Base-by-base conservation (phyloP, 2,888 invertebrate species). In the Leptothorax acervorum region DNA sequence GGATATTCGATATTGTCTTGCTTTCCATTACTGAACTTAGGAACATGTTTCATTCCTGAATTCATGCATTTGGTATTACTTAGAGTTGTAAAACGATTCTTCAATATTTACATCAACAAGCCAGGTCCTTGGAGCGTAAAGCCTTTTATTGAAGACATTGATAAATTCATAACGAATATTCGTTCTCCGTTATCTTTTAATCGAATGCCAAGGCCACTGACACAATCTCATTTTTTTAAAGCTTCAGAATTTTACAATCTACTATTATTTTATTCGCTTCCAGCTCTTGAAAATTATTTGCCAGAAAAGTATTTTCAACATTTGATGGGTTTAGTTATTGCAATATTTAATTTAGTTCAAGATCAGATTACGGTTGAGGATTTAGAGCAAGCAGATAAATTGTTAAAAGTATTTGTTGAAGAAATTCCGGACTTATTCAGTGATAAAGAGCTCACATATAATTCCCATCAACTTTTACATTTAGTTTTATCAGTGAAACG, bases 31-130 rank as follows among this genome's bases (percentile, higher is more conserved):
- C 35, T 35, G 5, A 42, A 42, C 28, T 9, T 65, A 11, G 42
- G 63, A 23, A 65, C 63, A n/a, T 65, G 63, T 65, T 11, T 65
- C 3, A 11, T 65, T 23, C 63, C 63, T 12, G 39, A 65, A 9
- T 65, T 42, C 12, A 65, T 65, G 63, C 63, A 65, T 42, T 65
- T n/a, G 12, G 12, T 65, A 12, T 18, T 65, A n/a, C 63, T 65
- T 42, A 23, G 42, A 65, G 35, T 35, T 35, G 55, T 55, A 11
- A n/a, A 11, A 55, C 8, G 8, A 55, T 35, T 35, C 35, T 35
- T 35, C 55, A 55, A 9, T 55, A 3, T 55, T n/a, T 55, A 23
- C 23, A 23, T 55, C 4, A 55, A 55, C 9, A 55, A n/a, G 23
- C 4, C 11, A 6, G 55, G 55, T 9, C 9, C 23, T 23, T 55